Evolutionary conservation across 2,113 vertebrate species (phyloP).

Genomic region (Campylomormyrus numenius): DNA sequence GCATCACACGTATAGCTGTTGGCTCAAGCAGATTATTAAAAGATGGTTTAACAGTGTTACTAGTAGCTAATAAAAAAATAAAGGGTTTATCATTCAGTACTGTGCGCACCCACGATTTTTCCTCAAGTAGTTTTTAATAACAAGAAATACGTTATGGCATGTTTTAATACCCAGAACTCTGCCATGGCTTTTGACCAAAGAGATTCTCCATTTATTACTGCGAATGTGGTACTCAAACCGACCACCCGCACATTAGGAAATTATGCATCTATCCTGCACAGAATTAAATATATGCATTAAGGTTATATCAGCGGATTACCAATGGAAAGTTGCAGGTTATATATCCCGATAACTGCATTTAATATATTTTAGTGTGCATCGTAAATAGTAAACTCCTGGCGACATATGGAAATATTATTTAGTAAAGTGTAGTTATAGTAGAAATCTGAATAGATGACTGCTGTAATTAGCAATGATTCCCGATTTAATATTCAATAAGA

Average conservation of each 20-base stretch:
- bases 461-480: background rate
- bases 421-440: background rate
- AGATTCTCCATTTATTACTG: background rate
- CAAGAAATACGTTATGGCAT: background rate
- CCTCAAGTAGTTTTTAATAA: background rate
- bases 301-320: background rate
- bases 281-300: background rate
- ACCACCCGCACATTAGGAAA: background rate
- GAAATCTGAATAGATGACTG: background rate
- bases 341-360: background rate
- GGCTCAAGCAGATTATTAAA: background rate
- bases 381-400: background rate
- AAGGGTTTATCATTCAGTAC: background rate
- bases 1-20: background rate
- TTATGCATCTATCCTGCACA: background rate
- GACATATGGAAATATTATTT: background rate
- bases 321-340: background rate
- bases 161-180: background rate
- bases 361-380: background rate
- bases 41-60: background rate
- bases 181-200: background rate
- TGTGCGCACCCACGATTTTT: background rate
- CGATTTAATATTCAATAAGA: background rate
- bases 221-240: background rate
- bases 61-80: background rate